Evolutionary conservation across 2,888 invertebrate genomes (phyloP), one percentile per base, ranked within the genome.

Genomic region (Galerucella pusilla): DNA sequence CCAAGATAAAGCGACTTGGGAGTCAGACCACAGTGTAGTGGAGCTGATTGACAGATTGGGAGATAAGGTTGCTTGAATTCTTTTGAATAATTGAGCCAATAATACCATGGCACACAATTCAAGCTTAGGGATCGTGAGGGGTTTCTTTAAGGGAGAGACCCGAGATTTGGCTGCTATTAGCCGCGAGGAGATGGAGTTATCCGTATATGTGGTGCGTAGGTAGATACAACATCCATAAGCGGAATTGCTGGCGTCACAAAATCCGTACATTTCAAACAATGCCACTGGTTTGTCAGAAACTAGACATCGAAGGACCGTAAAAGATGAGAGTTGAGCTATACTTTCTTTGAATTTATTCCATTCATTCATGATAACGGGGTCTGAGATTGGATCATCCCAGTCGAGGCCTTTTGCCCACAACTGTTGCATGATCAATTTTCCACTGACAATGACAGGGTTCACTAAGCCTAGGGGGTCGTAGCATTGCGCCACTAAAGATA

Each of bases 371-470:
- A 54, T 54, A 54, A 16, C 7, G 54, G 16, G 54, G 54, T 54
- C 54, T 54, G 54, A 54, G 7, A 54, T n/a, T 54, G 54, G 54
- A n/a, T 54, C 16, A n/a, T 54, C 54, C 54, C 54, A 54, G 54
- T 54, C 54, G 54, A 54, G 16, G 16, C 54, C 54, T n/a, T 54
- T 54, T 54, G 54, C 54, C 54, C 54, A 54, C 54, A 54, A 54
- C 7, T 54, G 54, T 54, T 54, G 54, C 54, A 54, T 54, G 14
- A 54, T 49, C 46, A 49, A 14, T 54, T 54, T 54, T 54, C 54
- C 54, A 54, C 54, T 54, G 54, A 54, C 54, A 54, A 54, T 54
- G 54, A 54, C 54, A 54, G 54, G 54, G 54, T 54, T 54, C 7
- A 49, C 49, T 49, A 54, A 54, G 14, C 54, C 54, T 16, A 54